Base-by-base conservation (phyloP, 1,140 invertebrate species). In the Meloidogyne exigua region DNA sequence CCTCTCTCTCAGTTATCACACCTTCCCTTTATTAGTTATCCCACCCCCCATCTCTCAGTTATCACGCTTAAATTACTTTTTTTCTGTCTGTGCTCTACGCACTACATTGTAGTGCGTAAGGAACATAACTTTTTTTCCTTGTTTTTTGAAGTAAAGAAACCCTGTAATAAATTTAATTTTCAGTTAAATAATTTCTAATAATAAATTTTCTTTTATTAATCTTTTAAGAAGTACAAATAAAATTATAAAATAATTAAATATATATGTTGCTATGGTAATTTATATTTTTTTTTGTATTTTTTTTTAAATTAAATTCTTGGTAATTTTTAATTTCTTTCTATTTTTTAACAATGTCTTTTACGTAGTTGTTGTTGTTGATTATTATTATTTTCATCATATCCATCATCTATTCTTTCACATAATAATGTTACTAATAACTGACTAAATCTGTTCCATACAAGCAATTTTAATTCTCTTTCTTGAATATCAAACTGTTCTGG, bases 401-500 rank as follows among this genome's bases (percentile, higher is more conserved):
- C 66, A 36, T 82, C 81, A 18, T 82, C 44, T 32, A 63, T 80
- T 66, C 80, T 63, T 57, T 82, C 81, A 23, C 76, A 68, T 11
- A 83, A 69, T 62, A 84, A 39, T 25, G 82, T 67, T 13, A 82
- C 81, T 39, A 82, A 36, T 68, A 84, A 77, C 44, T 85, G 83
- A 13, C 85, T 78, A 71, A 84, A 84, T 49, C 86, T 85, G 26
- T 79, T 76, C 83, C 83, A 84, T 44, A 84, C 80, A 21, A 84
- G 68, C 25, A 84, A 25, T 72, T 85, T 77, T 49, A 85, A 65
- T 28, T 87, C 85, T 25, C 83, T 68, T 63, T 87, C 85, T 57
- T 85, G 85, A 13, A 87, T 78, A 73, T 81, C 83, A 71, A 69
- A 74, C 21, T 86, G 74, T 25, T 75, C 36, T 21, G 81, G 75